A percentile compares a stretch with the other conserved stretches of the same genome.
These are phyloP conservation scores for Datnioides undecimradiatus DNA, from an alignment of 2,113 vertebrate species.

Conservation along the genomic window DNA sequence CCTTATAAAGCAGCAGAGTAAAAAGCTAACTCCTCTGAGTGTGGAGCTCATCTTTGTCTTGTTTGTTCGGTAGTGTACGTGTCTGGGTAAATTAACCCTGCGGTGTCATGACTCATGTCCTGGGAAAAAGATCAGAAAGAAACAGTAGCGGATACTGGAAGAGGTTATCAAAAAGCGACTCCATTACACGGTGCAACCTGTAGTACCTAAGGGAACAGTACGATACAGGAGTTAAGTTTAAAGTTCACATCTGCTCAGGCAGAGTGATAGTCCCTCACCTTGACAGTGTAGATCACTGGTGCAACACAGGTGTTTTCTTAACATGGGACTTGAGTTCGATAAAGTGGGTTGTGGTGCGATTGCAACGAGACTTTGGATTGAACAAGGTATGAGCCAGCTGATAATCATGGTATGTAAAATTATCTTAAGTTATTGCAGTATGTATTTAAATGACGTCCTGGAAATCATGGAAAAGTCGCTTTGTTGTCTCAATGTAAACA, in stretches of 20 bases:
- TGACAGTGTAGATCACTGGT: background rate
- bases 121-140: slow-evolving; percentile 1
- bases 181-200: background rate
- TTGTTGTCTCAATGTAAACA: background rate
- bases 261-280: slow-evolving; percentile 10
- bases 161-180: slow-evolving; percentile 34
- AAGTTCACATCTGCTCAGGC: slow-evolving; percentile 59
- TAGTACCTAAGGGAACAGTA: slow-evolving; percentile 13
- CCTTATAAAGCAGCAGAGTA: background rate
- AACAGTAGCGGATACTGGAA: background rate
- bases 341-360: background rate
- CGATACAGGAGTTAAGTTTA: slow-evolving; percentile 45
- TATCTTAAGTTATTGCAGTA: background rate
- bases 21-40: background rate
- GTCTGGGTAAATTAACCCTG: background rate
- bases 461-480: background rate
- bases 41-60: background rate
- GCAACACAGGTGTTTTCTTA: slow-evolving; percentile 16
- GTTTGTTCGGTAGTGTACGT: background rate
- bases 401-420: slow-evolving; percentile 39
- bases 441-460: background rate
- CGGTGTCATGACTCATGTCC: background rate
- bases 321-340: background rate
- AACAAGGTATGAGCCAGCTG: background rate
- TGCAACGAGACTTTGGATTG: slow-evolving; percentile 23